phyloP scores from a whole-genome alignment of 2,113 vertebrate genomes.

The Anhinga anhinga region DNA sequence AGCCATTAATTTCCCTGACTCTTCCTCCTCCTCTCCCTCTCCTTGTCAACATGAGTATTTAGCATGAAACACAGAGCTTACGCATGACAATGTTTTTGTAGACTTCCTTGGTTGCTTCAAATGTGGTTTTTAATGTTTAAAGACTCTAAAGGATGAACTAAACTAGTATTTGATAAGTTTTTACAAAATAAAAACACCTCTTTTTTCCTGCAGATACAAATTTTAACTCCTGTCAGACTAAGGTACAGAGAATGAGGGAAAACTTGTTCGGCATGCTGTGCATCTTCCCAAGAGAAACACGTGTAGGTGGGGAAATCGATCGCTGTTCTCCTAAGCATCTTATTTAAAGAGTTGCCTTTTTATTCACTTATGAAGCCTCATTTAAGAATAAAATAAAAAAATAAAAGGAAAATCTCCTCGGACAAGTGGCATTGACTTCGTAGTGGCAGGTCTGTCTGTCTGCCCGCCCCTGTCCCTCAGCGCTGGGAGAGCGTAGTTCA shows the following conservation, averaged over 20 bases:
- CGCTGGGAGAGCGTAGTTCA: not conserved
- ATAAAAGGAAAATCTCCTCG: not conserved
- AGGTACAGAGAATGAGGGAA: conserved; percentile 8
- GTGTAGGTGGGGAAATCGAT: not conserved
- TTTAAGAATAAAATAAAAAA: not conserved
- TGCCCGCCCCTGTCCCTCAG: not conserved
- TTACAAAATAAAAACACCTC: not conserved
- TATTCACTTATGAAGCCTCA: not conserved
- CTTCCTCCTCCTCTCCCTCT: not conserved
- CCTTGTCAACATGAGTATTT: conserved; percentile 32
- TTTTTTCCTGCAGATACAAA: conserved; percentile 21
- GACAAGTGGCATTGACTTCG: not conserved
- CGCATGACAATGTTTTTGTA: conserved; percentile 37
- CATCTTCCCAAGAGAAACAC: not conserved
- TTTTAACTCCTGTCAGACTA: conserved; percentile 24
- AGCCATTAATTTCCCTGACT: conserved; percentile 16
- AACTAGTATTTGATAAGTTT: conserved; percentile 65
- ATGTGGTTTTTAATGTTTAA: conserved; percentile 54
- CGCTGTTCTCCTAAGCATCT: not conserved
- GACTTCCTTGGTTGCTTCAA: conserved; percentile 34
- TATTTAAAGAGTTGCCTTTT: conserved; percentile 42
- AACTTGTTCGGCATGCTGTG: conserved; percentile 11
- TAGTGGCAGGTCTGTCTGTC: not conserved
- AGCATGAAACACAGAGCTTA: conserved; percentile 55
- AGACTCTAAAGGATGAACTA: conserved; percentile 19